These are phyloP conservation scores for Goniozus legneri DNA, from an alignment of 1,140 invertebrate genomes.

Conservation along the genomic window DNA sequence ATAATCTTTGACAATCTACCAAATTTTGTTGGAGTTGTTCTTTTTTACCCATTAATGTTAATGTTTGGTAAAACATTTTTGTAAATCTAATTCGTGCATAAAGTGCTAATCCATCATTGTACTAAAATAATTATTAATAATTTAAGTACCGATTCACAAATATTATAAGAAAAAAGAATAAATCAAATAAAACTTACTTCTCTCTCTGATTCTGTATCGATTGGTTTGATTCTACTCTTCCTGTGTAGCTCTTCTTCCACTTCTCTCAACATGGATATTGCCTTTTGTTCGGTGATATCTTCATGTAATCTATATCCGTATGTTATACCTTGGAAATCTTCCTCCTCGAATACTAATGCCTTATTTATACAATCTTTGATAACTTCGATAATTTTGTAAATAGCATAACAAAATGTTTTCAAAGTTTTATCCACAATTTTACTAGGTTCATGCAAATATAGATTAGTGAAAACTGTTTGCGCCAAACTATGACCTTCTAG, in stretches of 20 bases:
- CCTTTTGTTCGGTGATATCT: constrained; percentile 79
- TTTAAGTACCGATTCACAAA: neutral
- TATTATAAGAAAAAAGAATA: constrained; percentile 8
- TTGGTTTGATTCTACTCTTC: constrained; percentile 62
- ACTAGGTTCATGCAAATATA: constrained; percentile 90
- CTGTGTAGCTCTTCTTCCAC: constrained; percentile 88
- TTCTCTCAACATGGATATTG: constrained; percentile 80
- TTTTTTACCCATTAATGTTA: constrained; percentile 65
- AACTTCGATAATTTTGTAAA: constrained; percentile 87
- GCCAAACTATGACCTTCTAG: constrained; percentile 92
- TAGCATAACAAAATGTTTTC: constrained; percentile 81
- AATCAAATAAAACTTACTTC: constrained; percentile 32
- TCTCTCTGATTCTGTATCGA: constrained; percentile 47
- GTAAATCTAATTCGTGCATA: constrained; percentile 82
- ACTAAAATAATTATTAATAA: constrained; percentile 37
- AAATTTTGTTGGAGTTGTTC: constrained; percentile 58
- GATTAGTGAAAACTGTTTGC: constrained; percentile 95
- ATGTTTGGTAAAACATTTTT: constrained; percentile 77
- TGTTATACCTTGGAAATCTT: constrained; percentile 92
- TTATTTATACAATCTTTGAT: constrained; percentile 87
- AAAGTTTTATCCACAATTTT: constrained; percentile 80
- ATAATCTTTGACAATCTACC: constrained; percentile 64
- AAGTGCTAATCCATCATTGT: constrained; percentile 64
- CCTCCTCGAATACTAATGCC: constrained; percentile 88
- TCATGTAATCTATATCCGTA: constrained; percentile 87